Conservation (phyloP, 2,113 vertebrate species). For the Syrrhaptes paradoxus region DNA sequence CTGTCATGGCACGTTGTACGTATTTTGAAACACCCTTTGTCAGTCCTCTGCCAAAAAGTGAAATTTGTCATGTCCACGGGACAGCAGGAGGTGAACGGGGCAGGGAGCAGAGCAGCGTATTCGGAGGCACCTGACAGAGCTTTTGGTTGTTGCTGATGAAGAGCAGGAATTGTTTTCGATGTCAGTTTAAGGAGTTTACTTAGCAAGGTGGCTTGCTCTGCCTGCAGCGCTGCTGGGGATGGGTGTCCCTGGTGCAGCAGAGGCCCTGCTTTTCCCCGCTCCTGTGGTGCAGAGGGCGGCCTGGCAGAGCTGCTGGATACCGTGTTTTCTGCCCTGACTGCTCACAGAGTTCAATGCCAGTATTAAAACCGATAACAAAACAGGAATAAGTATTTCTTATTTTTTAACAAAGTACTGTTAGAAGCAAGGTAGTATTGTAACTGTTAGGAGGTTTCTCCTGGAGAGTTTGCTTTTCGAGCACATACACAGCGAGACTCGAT, state of each 20-base stretch:
- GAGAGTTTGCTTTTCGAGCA: background rate
- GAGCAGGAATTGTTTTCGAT: background rate
- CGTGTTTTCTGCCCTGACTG: too few relatives aligned
- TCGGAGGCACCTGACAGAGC: too few relatives aligned
- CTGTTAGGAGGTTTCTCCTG: fast-evolving
- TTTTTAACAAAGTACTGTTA: background rate
- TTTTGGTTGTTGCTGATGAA: too few relatives aligned
- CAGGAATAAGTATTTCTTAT: background rate
- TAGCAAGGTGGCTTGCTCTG: fast-evolving
- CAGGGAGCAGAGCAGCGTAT: fast-evolving
- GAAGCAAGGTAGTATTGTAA: background rate
- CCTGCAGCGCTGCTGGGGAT: too few relatives aligned
- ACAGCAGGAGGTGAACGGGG: fast-evolving
- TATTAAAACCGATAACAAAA: background rate
- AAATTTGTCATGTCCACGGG: fast-evolving
- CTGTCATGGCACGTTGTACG: background rate
- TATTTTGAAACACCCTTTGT: fast-evolving
- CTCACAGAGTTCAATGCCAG: background rate
- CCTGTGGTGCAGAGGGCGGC: too few relatives aligned
- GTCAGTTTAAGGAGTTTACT: background rate
- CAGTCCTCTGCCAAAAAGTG: background rate
- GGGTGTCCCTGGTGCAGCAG: fast-evolving
- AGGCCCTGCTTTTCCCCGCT: too few relatives aligned
- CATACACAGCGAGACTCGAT: fast-evolving
- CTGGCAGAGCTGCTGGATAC: too few relatives aligned